Evolutionary conservation across 2,888 invertebrate genomes (phyloP).

Genomic region (Heliconius charithonia): DNA sequence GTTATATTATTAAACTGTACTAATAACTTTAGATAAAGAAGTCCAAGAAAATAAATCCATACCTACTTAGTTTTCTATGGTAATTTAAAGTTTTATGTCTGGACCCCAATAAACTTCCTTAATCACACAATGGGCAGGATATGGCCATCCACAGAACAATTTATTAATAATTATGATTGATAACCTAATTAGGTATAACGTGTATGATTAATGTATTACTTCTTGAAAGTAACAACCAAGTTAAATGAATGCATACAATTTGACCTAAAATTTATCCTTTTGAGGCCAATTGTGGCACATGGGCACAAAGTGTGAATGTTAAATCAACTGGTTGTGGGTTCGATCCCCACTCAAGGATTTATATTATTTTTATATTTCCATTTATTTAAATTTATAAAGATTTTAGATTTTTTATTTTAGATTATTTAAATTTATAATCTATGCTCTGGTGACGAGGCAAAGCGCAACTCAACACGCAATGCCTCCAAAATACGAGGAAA

Average conservation of each 20-base stretch:
- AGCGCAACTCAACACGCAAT: too few species aligned
- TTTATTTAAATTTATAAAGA: too few species aligned
- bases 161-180: constrained; percentile 33
- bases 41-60: not conserved
- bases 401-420: too few species aligned
- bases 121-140: constrained; percentile 31
- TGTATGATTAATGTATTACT: constrained; percentile 9
- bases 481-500: too few species aligned
- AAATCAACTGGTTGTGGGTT: too few species aligned
- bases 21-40: not conserved
- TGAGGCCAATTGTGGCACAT: too few species aligned
- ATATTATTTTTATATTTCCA: too few species aligned
- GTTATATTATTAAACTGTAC: not conserved
- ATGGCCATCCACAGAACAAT: constrained; percentile 10
- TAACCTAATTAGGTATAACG: constrained; percentile 25
- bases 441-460: too few species aligned
- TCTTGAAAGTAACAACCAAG: constrained; percentile 4
- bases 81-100: constrained; percentile 24
- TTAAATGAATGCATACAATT: not conserved
- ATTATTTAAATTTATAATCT: too few species aligned
- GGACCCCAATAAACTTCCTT: constrained; percentile 24
- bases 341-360: too few species aligned
- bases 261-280: not conserved
- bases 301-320: too few species aligned
- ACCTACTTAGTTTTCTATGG: not conserved